Evolutionary conservation across 2,797 vertebrate genomes (phyloP).

Genomic region (Fistularia tabacaria): DNA sequence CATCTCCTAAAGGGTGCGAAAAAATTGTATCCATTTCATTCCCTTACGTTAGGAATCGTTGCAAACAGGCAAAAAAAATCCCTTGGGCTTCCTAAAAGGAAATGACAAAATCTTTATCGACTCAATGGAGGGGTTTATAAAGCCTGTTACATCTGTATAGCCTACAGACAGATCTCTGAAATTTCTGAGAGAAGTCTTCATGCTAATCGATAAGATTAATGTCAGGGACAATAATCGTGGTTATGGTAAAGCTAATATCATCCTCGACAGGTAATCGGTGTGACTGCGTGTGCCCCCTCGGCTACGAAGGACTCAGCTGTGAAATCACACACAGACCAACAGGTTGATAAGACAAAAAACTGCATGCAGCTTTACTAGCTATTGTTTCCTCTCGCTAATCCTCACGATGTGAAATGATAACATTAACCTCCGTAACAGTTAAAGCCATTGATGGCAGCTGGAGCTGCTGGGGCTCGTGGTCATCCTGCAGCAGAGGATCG

Average conservation of each 20-base stretch:
- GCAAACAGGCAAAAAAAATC: too few relatives aligned
- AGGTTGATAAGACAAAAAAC: constrained; percentile 55
- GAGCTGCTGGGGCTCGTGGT: constrained; percentile 91
- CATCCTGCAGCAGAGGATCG: constrained; percentile 68
- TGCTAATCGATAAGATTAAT: too few relatives aligned
- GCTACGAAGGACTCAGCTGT: constrained; percentile 80
- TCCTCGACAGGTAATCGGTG: constrained; percentile 77
- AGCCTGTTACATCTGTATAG: too few relatives aligned
- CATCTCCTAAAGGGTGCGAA: too few relatives aligned
- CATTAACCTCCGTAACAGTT: constrained; percentile 56
- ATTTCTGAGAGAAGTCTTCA: too few relatives aligned
- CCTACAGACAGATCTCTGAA: too few relatives aligned
- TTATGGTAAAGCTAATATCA: constrained; percentile 6
- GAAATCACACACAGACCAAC: constrained; percentile 72
- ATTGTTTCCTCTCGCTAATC: not conserved
- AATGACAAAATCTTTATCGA: too few relatives aligned
- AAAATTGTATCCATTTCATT: too few relatives aligned
- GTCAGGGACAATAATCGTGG: not conserved
- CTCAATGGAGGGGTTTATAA: too few relatives aligned
- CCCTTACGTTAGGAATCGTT: too few relatives aligned
- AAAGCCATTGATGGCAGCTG: constrained; percentile 80
- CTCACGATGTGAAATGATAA: not conserved
- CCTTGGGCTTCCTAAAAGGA: too few relatives aligned
- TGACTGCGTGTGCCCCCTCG: constrained; percentile 86
- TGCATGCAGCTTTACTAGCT: too few relatives aligned